A percentile compares a stretch with the other conserved stretches of the same genome.
phyloP scores from a whole-genome alignment of 2,888 invertebrate species.

The Drosophila peninsularis region DNA sequence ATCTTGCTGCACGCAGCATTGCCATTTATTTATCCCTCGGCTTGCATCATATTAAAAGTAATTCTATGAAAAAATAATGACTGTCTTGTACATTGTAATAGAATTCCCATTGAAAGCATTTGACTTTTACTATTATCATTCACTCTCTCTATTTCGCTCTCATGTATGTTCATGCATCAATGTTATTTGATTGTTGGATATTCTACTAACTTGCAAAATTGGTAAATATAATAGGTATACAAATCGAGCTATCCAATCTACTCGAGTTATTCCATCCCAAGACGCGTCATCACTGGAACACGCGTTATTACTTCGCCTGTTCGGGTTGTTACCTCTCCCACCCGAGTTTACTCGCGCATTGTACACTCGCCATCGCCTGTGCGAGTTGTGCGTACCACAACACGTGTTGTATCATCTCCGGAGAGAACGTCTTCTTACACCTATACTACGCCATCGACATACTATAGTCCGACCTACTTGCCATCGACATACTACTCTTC shows the following conservation, averaged over 20 bases:
- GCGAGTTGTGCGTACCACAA: conserved; percentile 77
- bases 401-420: conserved; percentile 81
- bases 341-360: conserved; percentile 77
- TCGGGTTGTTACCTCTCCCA: conserved; percentile 81
- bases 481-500: conserved; percentile 75
- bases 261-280: conserved; percentile 82
- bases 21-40: too few relatives aligned
- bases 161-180: conserved; percentile 4
- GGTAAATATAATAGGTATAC: conserved; percentile 78
- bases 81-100: too few relatives aligned
- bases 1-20: too few relatives aligned
- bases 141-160: background rate
- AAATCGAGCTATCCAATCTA: conserved; percentile 84
- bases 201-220: conserved; percentile 44
- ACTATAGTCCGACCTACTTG: conserved; percentile 66
- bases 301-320: conserved; percentile 82
- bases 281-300: conserved; percentile 76
- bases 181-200: conserved; percentile 15
- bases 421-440: conserved; percentile 73
- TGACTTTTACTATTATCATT: background rate
- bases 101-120: background rate
- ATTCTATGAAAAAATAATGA: too few relatives aligned
- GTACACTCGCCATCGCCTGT: conserved; percentile 78
- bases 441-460: conserved; percentile 70
- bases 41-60: too few relatives aligned